Conservation (phyloP, 2,797 vertebrate genomes). For the Macropus fuliginosus region DNA sequence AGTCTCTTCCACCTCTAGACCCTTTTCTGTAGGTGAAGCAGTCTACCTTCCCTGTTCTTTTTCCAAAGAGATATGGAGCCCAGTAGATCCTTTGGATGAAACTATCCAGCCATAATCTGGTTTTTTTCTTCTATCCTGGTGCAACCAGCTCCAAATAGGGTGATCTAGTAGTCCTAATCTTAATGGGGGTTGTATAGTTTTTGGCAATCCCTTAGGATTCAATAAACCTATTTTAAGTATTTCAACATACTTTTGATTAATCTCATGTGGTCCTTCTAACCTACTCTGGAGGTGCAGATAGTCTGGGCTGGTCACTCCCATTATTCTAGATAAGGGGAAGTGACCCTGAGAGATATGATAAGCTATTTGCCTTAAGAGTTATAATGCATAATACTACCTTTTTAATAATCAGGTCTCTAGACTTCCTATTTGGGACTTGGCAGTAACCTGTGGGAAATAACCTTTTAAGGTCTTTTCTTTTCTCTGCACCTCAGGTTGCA, state of each 20-base stretch:
- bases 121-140: not conserved
- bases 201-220: not conserved
- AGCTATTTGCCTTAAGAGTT: not conserved
- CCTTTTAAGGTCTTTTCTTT: rapidly evolving
- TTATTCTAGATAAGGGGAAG: not conserved
- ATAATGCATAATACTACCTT: not conserved
- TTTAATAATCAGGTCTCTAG: not conserved
- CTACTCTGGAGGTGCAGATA: too few relatives aligned
- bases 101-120: not conserved
- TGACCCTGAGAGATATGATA: not conserved
- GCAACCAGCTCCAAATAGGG: not conserved
- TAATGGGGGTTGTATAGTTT: not conserved
- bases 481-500: constrained; percentile 86
- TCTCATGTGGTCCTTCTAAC: not conserved
- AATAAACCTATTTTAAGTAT: not conserved
- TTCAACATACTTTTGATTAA: not conserved
- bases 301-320: not conserved
- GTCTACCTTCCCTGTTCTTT: not conserved
- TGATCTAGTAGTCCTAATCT: not conserved
- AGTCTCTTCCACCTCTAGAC: not conserved
- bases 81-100: not conserved
- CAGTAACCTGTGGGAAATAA: too few relatives aligned
- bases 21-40: not conserved
- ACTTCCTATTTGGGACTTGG: not conserved
- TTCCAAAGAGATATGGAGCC: not conserved